Base-by-base conservation (phyloP, 2,113 vertebrate genomes). In the Procavia capensis region DNA sequence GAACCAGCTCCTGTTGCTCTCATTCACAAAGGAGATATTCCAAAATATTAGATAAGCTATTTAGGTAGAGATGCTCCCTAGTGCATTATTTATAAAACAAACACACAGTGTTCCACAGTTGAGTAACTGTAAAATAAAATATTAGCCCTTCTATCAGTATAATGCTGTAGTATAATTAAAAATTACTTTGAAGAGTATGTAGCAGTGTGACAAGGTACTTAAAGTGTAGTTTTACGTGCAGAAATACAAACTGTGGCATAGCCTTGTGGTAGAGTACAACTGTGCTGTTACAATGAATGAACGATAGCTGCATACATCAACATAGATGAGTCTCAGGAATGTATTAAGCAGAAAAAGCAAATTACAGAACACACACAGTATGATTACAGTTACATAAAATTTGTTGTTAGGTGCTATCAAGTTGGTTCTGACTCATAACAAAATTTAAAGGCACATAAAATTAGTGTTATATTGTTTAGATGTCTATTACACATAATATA, bases 71-170 rank as follows among this genome's bases (percentile, higher is more conserved):
- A 66, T 79, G 54, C 64, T 81, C 84, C 76, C 36, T 68, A 47
- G 72, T 45, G 81, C 64, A 61, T 95, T 70, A 88, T 88, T 94
- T 95, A 75, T 41, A 95, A 84, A 87, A 57, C 54, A 94, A 31
- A 79, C 20, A 82, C 34, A 27, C 6, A 50, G 70, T 61, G 20
- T 82, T 80, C 34, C 85, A 74, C 24, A 41, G 25, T 91, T 91
- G 68, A 19, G 20, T 94, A 85, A 79, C 61, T 85, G 63, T 88
- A 85, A 91, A 85, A 61, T 91, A 78, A 91, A 79, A 94, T 91
- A 95, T 25, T 36, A 81, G 57, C 47, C 86, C 29, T 90, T 88
- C 78, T 83, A 50, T 88, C 39, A 57, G n/a, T 45, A 47, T 81
- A 79, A 24, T 97, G 61, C 72, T 93, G 31, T 39, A 81, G 11